phyloP scores from a whole-genome alignment of 2,113 vertebrate genomes.

The Proteles cristata region DNA sequence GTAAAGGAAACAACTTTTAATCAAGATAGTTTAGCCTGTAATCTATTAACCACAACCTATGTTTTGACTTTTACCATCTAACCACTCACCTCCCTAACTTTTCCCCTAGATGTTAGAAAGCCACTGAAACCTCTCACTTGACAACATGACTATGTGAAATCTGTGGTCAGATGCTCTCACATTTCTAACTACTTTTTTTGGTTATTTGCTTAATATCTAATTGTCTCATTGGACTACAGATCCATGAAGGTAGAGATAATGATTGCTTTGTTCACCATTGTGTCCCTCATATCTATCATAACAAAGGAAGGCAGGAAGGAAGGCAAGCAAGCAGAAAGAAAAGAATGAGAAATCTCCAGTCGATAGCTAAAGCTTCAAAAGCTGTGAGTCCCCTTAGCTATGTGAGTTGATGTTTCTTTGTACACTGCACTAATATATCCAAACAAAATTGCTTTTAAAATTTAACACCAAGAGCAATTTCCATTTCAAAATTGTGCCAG shows the following conservation, averaged over 20 bases:
- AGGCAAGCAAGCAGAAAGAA: background rate
- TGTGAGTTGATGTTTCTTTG: slow-evolving; percentile 70
- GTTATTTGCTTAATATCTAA: background rate
- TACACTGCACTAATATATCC: slow-evolving; percentile 69
- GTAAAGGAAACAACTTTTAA: background rate
- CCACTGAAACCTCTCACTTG: background rate
- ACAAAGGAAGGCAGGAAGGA: background rate
- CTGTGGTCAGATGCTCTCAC: background rate
- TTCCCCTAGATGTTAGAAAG: background rate
- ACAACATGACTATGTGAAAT: background rate
- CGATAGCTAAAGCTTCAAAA: background rate
- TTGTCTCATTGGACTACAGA: background rate
- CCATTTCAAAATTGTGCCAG: slow-evolving; percentile 69
- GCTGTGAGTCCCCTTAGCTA: background rate
- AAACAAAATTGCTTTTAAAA: slow-evolving; percentile 78
- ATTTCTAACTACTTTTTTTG: background rate
- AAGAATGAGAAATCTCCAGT: background rate
- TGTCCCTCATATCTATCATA: background rate
- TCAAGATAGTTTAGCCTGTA: background rate
- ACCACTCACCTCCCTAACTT: background rate
- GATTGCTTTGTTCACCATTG: background rate
- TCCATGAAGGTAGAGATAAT: background rate
- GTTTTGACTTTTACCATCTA: background rate
- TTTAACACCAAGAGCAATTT: slow-evolving; percentile 78
- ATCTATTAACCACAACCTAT: background rate